These are phyloP conservation scores for Siniperca undulata DNA, from an alignment of 2,797 vertebrate species.

Conservation along the genomic window DNA sequence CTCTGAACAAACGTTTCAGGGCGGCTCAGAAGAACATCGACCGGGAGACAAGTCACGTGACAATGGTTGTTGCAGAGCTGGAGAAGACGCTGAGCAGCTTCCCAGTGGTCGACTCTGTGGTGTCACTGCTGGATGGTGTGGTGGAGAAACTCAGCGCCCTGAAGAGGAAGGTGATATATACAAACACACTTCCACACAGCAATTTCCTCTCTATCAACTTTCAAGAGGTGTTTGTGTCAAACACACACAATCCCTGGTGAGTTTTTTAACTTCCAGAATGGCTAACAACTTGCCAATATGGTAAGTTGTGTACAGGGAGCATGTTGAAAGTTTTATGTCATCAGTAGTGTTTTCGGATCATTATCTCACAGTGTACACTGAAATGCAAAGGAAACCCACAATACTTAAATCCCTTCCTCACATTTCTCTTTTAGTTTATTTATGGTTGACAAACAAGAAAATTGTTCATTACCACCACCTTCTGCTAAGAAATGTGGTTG, in stretches of 20 bases:
- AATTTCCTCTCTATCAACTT: background rate
- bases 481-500: background rate
- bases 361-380: background rate
- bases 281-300: background rate
- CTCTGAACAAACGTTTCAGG: conserved; percentile 97
- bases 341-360: background rate
- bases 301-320: background rate
- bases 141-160: conserved; percentile 98
- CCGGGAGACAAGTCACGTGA: conserved; percentile 97
- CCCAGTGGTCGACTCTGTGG: conserved; percentile 96
- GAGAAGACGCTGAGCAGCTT: conserved; percentile 98
- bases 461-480: background rate
- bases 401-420: background rate
- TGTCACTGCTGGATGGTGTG: conserved; percentile 96
- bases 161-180: conserved; percentile 92
- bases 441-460: background rate
- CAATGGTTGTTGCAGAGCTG: conserved; percentile 98
- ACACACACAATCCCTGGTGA: background rate
- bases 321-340: no score
- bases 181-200: background rate
- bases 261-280: background rate
- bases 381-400: background rate
- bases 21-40: conserved; percentile 99
- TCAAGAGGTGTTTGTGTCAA: background rate
- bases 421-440: background rate